Conservation (phyloP, 1,140 invertebrate species). For the Tetragnatha versicolor region DNA sequence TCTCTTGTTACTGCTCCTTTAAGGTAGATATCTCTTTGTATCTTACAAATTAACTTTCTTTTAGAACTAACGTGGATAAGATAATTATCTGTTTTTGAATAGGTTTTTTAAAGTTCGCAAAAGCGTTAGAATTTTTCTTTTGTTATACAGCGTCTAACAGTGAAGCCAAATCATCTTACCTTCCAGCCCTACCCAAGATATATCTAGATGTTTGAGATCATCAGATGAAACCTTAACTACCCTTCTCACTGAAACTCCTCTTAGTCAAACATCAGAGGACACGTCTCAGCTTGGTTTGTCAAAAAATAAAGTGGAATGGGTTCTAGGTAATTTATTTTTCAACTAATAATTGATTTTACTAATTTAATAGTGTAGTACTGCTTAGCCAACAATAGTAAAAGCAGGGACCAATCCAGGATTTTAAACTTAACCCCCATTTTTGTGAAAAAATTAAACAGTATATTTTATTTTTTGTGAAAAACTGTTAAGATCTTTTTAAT, state of each 20-base stretch:
- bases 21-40: too few species aligned
- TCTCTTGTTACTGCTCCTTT: too few species aligned
- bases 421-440: too few species aligned
- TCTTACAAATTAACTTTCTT: too few species aligned
- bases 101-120: slow-evolving; percentile 36
- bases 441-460: too few species aligned
- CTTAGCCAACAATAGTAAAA: too few species aligned
- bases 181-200: slow-evolving; percentile 25
- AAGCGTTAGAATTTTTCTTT: slow-evolving; percentile 50
- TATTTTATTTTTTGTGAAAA: too few species aligned
- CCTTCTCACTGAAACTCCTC: not conserved
- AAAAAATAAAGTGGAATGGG: slow-evolving; percentile 26
- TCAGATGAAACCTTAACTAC: not conserved
- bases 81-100: slow-evolving; percentile 1
- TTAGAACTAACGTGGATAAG: too few species aligned
- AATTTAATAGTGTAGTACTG: too few species aligned
- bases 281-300: not conserved
- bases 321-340: slow-evolving; percentile 27
- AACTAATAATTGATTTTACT: too few species aligned
- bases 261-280: not conserved
- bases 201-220: not conserved
- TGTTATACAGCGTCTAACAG: slow-evolving; percentile 43
- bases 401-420: too few species aligned
- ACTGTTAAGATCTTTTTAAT: too few species aligned
- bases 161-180: slow-evolving; percentile 51